Evolutionary conservation across 2,888 invertebrate genomes (phyloP).

Genomic region (Eupelmus urozonus): DNA sequence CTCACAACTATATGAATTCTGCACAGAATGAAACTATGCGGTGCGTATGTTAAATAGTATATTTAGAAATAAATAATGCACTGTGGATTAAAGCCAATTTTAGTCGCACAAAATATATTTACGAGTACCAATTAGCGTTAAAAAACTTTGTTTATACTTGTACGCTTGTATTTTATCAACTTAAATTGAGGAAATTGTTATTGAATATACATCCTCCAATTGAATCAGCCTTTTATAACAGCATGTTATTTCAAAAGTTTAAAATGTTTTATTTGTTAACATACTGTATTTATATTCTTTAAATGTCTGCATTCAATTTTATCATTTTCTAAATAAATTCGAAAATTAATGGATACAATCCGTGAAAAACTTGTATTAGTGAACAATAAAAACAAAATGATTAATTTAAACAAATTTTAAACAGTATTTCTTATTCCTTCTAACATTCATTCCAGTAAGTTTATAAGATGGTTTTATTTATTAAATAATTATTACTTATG

Average conservation of each 20-base stretch:
- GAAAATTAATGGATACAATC: slow-evolving; percentile 29
- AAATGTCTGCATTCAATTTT: slow-evolving; percentile 23
- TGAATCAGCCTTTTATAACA: slow-evolving; percentile 37
- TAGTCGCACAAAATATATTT: slow-evolving; percentile 56
- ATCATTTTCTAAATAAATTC: slow-evolving; percentile 29
- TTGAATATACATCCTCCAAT: slow-evolving; percentile 25
- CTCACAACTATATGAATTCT: slow-evolving; percentile 38
- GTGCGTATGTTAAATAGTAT: slow-evolving; percentile 44
- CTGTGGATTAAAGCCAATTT: slow-evolving; percentile 57
- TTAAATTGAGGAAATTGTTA: slow-evolving; percentile 45
- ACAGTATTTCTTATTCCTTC: not conserved
- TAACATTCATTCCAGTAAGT: not conserved
- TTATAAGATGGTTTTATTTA: not conserved
- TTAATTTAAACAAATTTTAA: slow-evolving; percentile 36
- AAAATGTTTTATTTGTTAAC: slow-evolving; percentile 32
- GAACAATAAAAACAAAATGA: slow-evolving; percentile 54
- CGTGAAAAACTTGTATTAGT: slow-evolving; percentile 49
- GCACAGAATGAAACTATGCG: slow-evolving; percentile 48
- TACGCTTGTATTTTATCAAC: slow-evolving; percentile 35
- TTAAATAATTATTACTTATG: not conserved
- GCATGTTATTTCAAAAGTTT: slow-evolving; percentile 32
- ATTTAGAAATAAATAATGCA: slow-evolving; percentile 55
- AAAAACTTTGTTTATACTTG: slow-evolving; percentile 43
- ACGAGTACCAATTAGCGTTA: slow-evolving; percentile 43
- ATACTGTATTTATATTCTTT: slow-evolving; percentile 38